phyloP scores from a whole-genome alignment of 2,797 vertebrate genomes.

The Cuculus canorus region DNA sequence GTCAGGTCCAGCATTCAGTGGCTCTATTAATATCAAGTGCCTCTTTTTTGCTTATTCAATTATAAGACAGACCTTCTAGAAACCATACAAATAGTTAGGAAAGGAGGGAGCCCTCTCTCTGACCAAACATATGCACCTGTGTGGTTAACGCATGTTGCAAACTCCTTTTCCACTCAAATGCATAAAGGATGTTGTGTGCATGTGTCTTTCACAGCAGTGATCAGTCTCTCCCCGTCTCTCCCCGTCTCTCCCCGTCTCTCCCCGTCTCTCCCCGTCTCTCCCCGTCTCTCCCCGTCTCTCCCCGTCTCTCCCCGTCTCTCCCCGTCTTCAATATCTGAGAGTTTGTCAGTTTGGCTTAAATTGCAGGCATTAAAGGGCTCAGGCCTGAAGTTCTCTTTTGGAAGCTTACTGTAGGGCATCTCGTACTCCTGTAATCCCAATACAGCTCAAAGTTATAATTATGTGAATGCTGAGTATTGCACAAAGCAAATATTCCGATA shows the following conservation, averaged over 20 bases:
- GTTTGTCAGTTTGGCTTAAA: background rate
- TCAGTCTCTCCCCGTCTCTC: too few relatives aligned
- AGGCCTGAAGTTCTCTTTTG: background rate
- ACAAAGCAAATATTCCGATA: background rate
- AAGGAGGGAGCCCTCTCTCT: background rate
- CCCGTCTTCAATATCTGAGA: too few relatives aligned
- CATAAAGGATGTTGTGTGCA: background rate
- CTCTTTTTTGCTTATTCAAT: background rate
- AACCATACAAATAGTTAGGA: background rate
- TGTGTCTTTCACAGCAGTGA: background rate
- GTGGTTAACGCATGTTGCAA: background rate
- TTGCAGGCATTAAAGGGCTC: background rate
- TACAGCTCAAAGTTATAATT: background rate
- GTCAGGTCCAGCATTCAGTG: background rate
- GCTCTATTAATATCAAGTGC: background rate
- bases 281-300: too few relatives aligned
- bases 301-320: too few relatives aligned
- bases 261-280: too few relatives aligned
- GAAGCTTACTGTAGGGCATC: background rate
- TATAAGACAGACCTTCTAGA: background rate
- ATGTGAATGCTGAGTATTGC: background rate
- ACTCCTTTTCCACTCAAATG: background rate
- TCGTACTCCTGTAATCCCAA: accelerated
- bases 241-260: too few relatives aligned
- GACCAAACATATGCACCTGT: background rate